phyloP scores from a whole-genome alignment of 2,797 vertebrate species.

The Selene dorsalis region DNA sequence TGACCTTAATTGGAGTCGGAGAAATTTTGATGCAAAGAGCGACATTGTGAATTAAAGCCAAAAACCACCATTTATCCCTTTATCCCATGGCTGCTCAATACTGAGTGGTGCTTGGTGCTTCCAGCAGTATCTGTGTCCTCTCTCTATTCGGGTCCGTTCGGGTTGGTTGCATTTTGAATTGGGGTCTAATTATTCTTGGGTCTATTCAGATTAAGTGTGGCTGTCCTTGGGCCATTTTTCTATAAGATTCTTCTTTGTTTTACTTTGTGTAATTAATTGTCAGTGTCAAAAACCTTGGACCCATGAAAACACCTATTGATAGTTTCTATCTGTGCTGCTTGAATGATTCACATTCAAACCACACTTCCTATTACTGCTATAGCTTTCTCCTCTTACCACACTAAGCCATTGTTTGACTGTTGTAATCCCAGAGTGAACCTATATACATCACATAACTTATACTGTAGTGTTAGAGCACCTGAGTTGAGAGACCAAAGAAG shows the following conservation, averaged over 20 bases:
- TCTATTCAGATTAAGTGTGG: neutral
- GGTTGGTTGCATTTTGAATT: neutral
- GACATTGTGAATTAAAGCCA: neutral
- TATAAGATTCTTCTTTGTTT: neutral
- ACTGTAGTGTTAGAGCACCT: too few species aligned
- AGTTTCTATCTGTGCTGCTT: neutral
- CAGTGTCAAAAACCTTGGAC: neutral
- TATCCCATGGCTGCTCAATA: neutral
- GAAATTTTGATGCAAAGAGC: neutral
- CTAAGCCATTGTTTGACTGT: neutral
- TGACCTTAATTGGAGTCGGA: neutral
- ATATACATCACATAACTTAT: too few species aligned
- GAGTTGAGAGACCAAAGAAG: conserved; percentile 13
- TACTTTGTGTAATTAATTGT: neutral
- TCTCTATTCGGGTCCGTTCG: neutral
- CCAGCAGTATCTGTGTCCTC: neutral
- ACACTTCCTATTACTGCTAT: neutral
- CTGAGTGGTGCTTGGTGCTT: neutral
- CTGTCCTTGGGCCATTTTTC: neutral
- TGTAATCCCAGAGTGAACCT: too few species aligned
- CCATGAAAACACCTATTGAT: neutral
- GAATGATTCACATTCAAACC: neutral
- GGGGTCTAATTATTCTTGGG: neutral
- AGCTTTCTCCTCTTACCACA: neutral
- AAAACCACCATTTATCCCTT: too few species aligned